Conservation (phyloP, 2,888 invertebrate species). For the Eurytoma californica region DNA sequence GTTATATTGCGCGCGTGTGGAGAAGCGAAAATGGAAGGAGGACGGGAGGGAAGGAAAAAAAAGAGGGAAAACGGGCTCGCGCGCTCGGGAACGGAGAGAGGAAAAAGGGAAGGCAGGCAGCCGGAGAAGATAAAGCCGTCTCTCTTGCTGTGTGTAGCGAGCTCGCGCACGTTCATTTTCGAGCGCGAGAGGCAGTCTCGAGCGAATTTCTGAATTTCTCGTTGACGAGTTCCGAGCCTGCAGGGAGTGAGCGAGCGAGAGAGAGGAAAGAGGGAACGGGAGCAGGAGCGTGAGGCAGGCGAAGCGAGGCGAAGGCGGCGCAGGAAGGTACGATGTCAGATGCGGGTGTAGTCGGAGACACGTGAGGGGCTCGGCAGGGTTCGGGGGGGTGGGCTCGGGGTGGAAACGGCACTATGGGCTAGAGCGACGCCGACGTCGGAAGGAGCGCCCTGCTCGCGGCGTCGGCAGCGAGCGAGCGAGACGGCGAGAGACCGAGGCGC, state of each 20-base stretch:
- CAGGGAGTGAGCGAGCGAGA: slow-evolving; percentile 33
- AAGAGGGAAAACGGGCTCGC: slow-evolving; percentile 8
- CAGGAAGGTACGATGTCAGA: slow-evolving; percentile 70
- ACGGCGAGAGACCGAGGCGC: slow-evolving; percentile 49
- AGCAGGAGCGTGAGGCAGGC: slow-evolving; percentile 43
- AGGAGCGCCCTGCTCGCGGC: slow-evolving; percentile 55
- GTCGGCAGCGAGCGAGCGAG: slow-evolving; percentile 56
- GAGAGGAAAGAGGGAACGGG: slow-evolving; percentile 41
- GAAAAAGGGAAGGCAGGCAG: slow-evolving; percentile 32
- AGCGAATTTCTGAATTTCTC: slow-evolving; percentile 62
- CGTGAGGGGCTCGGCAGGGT: slow-evolving; percentile 58
- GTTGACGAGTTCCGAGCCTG: slow-evolving; percentile 57
- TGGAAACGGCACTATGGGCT: slow-evolving; percentile 58
- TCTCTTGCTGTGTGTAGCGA: slow-evolving; percentile 35
- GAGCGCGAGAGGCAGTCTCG: slow-evolving; percentile 49
- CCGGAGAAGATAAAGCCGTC: slow-evolving; percentile 52
- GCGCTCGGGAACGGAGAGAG: not conserved
- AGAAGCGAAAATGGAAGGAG: not conserved
- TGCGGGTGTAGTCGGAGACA: slow-evolving; percentile 61
- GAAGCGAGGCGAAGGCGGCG: slow-evolving; percentile 60
- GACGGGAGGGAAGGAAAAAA: slow-evolving; percentile 19
- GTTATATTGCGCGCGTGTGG: slow-evolving; percentile 2
- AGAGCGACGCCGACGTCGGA: slow-evolving; percentile 66
- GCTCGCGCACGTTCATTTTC: slow-evolving; percentile 46
- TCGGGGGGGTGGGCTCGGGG: slow-evolving; percentile 57